These are phyloP conservation scores for Istiophorus platypterus DNA, from an alignment of 2,113 vertebrate species.

Conservation along the genomic window DNA sequence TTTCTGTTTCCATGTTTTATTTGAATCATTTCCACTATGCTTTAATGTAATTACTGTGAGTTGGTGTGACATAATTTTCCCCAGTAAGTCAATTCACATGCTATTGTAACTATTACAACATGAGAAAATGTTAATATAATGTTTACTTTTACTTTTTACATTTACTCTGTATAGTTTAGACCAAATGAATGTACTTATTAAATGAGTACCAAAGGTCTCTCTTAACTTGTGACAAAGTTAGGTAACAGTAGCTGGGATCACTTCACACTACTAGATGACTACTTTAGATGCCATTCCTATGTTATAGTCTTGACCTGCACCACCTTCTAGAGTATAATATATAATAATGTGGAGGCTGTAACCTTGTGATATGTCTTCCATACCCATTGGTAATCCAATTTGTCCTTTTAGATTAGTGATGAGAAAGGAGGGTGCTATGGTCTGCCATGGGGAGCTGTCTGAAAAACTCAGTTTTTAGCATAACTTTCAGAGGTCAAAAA, in stretches of 20 bases:
- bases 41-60: background rate
- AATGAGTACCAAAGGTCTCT: too few species aligned
- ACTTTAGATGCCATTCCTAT: too few species aligned
- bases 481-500: background rate
- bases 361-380: slow-evolving; percentile 5
- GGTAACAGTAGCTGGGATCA: background rate
- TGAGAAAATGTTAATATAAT: too few species aligned
- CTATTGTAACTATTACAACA: background rate
- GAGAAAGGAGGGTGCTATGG: background rate
- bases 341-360: background rate
- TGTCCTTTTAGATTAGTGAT: slow-evolving; percentile 35
- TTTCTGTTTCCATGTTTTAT: background rate
- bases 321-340: background rate
- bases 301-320: background rate
- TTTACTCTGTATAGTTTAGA: too few species aligned
- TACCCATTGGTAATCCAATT: slow-evolving; percentile 22
- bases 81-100: background rate
- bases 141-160: too few species aligned
- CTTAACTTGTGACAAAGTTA: background rate
- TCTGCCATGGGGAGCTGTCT: background rate
- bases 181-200: too few species aligned
- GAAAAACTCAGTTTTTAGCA: background rate
- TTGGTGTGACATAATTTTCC: too few species aligned
- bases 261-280: background rate
- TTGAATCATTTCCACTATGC: background rate